Base-by-base conservation (phyloP, 2,888 invertebrate species). In the Aromia moschata region DNA sequence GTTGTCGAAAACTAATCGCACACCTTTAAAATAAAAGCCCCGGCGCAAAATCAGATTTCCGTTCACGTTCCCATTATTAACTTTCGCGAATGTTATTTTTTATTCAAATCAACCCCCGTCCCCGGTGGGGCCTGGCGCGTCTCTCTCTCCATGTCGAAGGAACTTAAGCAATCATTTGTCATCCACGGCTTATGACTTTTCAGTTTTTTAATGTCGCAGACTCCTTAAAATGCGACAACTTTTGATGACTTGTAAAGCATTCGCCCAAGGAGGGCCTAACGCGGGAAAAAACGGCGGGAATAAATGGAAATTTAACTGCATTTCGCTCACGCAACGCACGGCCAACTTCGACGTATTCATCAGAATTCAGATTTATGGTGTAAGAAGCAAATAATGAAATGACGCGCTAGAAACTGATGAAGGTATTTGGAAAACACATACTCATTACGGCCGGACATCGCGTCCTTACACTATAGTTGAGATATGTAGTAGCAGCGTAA, bases 21-120 rank as follows among this genome's bases (percentile, higher is more conserved):
- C 78, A 78, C 79, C 79, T 79, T 77, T 72, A 75, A 77, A 72
- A 79, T 77, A 77, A 77, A 78, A 77, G 75, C 74, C 71, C 70
- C 67, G 70, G 72, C 74, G 72, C 74, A 75, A 79, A 80, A 80
- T 81, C 79, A 75, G 76, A 77, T 80, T 80, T 80, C 81, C 77
- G 75, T 77, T 78, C 81, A 80, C 81, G 81, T 80, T 78, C 76
- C 78, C 80, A 78, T 81, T 81, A 81, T 81, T 81, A 81, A 80
- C 80, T 81, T 80, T 77, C 73, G 74, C 72, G 75, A 76, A 80
- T 79, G 79, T 79, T 79, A 79, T 79, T 80, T 79, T 80, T 80
- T 80, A 81, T 81, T 81, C 80, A 81, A 80, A 81, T 81, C 79
- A 71, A 70, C 70, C 70, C 60, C 67, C 64, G 59, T 52, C 47